phyloP scores from a whole-genome alignment of 2,888 invertebrate species.

The Noctua comes region DNA sequence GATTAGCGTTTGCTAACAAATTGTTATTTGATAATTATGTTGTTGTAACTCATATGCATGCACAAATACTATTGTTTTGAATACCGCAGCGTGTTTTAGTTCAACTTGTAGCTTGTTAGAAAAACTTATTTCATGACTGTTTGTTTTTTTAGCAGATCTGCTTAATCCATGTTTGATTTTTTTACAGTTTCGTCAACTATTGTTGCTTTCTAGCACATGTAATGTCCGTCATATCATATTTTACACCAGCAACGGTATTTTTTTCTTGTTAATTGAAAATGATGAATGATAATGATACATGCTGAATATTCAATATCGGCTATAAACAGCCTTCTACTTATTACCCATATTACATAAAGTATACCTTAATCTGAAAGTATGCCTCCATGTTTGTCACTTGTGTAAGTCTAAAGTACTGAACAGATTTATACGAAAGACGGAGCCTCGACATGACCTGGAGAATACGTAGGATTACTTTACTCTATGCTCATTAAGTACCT shows the following conservation, averaged over 20 bases:
- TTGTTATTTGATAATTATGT: constrained; percentile 24
- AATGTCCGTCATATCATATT: constrained; percentile 13
- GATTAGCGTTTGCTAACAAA: constrained; percentile 47
- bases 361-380: not conserved
- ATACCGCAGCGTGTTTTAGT: constrained; percentile 1
- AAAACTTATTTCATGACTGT: not conserved
- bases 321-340: not conserved
- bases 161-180: not conserved
- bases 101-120: not conserved
- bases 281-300: not conserved
- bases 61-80: constrained; percentile 19
- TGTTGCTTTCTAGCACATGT: not conserved
- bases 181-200: not conserved
- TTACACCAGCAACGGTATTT: not conserved
- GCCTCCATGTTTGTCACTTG: not conserved
- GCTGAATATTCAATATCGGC: constrained; percentile 23
- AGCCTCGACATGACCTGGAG: not conserved
- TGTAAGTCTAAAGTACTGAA: not conserved
- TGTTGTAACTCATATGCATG: constrained; percentile 16
- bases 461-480: not conserved
- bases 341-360: not conserved
- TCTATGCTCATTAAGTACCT: not conserved
- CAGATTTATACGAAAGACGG: not conserved
- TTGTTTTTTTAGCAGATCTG: not conserved
- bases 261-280: not conserved